Evolutionary conservation across 92 coral and sea anemone species (phyloP), one percentile per base, ranked within the genome.

Genomic region (Micromussa lordhowensis): DNA sequence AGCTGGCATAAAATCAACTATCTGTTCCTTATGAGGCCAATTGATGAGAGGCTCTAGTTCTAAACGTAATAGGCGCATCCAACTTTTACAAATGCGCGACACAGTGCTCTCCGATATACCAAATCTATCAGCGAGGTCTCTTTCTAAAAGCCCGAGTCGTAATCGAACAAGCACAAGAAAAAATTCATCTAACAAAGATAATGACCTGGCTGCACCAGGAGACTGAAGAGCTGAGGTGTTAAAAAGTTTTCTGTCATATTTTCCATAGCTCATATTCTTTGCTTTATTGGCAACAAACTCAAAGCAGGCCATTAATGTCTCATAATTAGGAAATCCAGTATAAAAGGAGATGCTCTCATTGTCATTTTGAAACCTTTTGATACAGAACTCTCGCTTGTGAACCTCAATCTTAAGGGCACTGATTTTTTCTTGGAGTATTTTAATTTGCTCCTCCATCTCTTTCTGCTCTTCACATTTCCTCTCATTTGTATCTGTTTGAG

Each of bases 11-110:
- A 53, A 91, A 49, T 91, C 82, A 26, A 86, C 49, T 57, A 91
- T 86, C 81, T 93, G 94, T 70, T 87, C 93, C 84, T 86, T 90
- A 71, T 84, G 86, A 80, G 93, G 93, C 95, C 95, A 92, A 35
- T 84, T 78, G 76, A 89, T 88, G 34, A 92, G 84, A 73, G 93
- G 88, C 85, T 90, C 91, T 58, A 90, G 87, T 82, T 89, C 89
- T 71, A 74, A 58, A 54, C 91, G 86, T 79, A 86, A 72, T 54
- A 85, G 86, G 73, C 68, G 87, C 22, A 90, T 90, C 93, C 93
- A 90, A 81, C 88, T 87, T 86, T 80, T 90, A 35, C 86, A 90
- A 61, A 90, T 90, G 69, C 75, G 80, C 38, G 87, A 90, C 34
- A 90, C 91, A 71, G 93, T 86, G 85, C 86, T 75, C 83, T 81